These are phyloP conservation scores for Pachyramphus minor DNA, from an alignment of 2,113 vertebrate genomes.

Conservation along the genomic window DNA sequence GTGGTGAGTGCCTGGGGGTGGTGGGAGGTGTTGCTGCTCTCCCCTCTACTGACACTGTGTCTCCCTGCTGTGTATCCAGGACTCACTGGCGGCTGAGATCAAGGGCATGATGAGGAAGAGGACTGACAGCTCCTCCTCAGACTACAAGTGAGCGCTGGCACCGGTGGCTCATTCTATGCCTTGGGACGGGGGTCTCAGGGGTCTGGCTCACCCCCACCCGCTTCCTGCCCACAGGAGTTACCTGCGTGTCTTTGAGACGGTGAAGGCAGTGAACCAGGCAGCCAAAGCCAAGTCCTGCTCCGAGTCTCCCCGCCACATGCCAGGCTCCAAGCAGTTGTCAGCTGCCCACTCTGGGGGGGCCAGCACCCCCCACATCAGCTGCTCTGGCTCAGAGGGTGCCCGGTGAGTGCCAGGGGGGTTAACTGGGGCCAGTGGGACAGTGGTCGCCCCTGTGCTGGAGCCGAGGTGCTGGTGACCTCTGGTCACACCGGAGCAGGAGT, in stretches of 20 bases:
- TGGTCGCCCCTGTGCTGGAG: neutral
- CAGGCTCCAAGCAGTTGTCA: conserved; percentile 65
- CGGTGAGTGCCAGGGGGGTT: neutral
- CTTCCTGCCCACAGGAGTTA: conserved; percentile 63
- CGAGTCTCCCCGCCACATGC: conserved; percentile 63
- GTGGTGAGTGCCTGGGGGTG: conserved; percentile 68
- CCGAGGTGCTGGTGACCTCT: fast-evolving
- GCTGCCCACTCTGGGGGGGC: conserved; percentile 22
- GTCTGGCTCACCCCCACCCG: neutral
- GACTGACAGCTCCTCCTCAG: conserved; percentile 75
- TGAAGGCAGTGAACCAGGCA: conserved; percentile 77
- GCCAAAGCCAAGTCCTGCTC: conserved; percentile 71
- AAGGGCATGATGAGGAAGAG: conserved; percentile 85
- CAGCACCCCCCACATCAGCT: conserved; percentile 75
- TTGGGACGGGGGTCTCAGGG: fast-evolving
- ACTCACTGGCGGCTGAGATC: conserved; percentile 86
- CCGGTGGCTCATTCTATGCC: fast-evolving
- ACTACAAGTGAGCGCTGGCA: conserved; percentile 74
- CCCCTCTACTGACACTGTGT: fast-evolving
- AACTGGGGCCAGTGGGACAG: fast-evolving
- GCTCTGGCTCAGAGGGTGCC: conserved; percentile 50
- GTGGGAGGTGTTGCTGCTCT: neutral
- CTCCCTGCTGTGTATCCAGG: neutral
- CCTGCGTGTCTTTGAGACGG: conserved; percentile 82
- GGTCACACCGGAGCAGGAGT: neutral